Conservation (phyloP, 2,113 vertebrate genomes). For the Notarius lentiginosus region DNA sequence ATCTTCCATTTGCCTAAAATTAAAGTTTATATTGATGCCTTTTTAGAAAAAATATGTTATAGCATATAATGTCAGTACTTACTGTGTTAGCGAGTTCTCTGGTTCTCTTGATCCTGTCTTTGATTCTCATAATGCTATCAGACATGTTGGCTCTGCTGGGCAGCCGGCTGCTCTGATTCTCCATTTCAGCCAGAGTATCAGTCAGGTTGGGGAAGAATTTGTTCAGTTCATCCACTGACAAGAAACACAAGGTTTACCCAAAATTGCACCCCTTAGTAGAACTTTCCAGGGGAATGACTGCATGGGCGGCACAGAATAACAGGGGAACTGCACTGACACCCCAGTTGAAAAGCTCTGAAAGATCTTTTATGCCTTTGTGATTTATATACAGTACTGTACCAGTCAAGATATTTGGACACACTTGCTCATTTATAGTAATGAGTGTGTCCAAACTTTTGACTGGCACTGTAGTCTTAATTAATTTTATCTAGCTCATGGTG, state of each 20-base stretch:
- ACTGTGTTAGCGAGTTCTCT: constrained; percentile 83
- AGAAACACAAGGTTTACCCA: constrained; percentile 24
- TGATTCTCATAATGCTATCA: constrained; percentile 78
- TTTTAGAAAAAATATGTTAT: background rate
- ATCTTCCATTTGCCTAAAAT: background rate
- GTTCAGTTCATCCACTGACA: constrained; percentile 77
- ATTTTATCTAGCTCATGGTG: background rate
- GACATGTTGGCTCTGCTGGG: constrained; percentile 76
- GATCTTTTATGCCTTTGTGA: background rate
- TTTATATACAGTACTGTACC: background rate
- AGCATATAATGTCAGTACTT: constrained; percentile 18
- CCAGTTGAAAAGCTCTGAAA: background rate
- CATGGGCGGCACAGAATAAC: background rate
- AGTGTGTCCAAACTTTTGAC: too few species aligned
- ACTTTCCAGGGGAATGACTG: background rate
- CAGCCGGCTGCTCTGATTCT: constrained; percentile 72
- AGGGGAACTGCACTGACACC: background rate
- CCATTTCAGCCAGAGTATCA: constrained; percentile 74
- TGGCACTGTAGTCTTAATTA: background rate
- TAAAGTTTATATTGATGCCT: background rate
- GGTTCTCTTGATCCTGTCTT: constrained; percentile 83
- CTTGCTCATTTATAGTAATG: too few species aligned
- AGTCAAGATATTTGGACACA: too few species aligned
- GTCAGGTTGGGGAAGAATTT: constrained; percentile 65
- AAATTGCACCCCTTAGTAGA: background rate